Evolutionary conservation across 2,888 invertebrate species (phyloP), one percentile per base, ranked within the genome.

Genomic region (Melanostoma scalare): DNA sequence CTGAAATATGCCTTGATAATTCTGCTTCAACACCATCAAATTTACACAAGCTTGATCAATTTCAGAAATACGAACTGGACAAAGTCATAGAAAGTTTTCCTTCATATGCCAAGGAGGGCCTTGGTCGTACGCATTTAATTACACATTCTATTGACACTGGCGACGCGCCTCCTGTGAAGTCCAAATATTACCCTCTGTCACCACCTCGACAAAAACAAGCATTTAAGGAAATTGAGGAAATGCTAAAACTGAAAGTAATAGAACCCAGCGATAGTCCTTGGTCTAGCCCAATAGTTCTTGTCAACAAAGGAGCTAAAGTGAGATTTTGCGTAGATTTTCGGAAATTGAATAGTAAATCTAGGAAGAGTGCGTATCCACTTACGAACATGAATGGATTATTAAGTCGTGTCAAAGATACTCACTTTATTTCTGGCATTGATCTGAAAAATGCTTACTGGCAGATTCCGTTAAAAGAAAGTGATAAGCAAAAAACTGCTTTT

Each of bases 321-420:
- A 46, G 87, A 0, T 86, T 88, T 5, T 87, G 87, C 38, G 77
- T 89, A 2, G 88, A 88, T 50, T 87, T 86, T 9, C 36, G 88
- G 3, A 85, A 87, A 40, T 69, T 88, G 0, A 89, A 88, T 53
- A 31, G 35, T 0, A 87, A 88, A 0, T 87, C 88, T 0, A 80
- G 81, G 36, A 80, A 86, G 79, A 85, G 6, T 52, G 58, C 3
- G 0, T 60, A 60, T 46, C 60, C 44, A 9, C 8, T 60, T 9
- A 86, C 88, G 30, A 65, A 80, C 0, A 79, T 85, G 9, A 86
- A 88, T 1, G 40, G 56, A 40, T 56, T 56, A 30, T 61, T 89
- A 55, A 60, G n/a, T 20, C 20, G 20, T 1, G 20, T 20, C 20
- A 20, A 20, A 20, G 20, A 20, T 20, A 69, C 78, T 31, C 52